Percentiles rank a stretch among this genome's conserved stretches.
phyloP scores from a whole-genome alignment of 2,888 invertebrate species.

The Petrophora chlorosata region DNA sequence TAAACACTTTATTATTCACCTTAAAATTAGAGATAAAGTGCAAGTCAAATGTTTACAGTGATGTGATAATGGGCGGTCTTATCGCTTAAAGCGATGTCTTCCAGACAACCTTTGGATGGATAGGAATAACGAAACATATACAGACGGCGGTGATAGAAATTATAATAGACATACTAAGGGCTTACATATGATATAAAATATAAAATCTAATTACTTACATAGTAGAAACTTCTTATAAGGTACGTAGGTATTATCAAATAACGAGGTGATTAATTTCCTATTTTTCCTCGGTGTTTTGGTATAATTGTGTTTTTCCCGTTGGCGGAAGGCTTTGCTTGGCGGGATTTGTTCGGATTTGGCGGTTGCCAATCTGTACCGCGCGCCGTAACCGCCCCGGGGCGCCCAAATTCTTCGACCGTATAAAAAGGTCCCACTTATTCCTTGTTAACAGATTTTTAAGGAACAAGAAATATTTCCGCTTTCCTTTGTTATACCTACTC shows the following conservation, averaged over 20 bases:
- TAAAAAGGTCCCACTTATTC: conserved; percentile 66
- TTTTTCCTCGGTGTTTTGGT: conserved; percentile 55
- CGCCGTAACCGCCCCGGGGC: conserved; percentile 63
- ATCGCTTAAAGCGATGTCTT: no score
- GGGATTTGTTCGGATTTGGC: conserved; percentile 75
- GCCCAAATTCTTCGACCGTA: conserved; percentile 65
- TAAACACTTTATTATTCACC: no score
- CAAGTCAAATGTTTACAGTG: no score
- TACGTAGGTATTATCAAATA: conserved; percentile 20
- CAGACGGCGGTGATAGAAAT: no score
- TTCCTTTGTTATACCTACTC: conserved; percentile 39
- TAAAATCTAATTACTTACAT: no score
- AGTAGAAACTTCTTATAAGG: no score
- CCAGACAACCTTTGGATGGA: no score
- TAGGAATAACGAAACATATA: no score
- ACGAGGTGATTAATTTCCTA: conserved; percentile 40
- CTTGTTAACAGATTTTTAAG: conserved; percentile 69
- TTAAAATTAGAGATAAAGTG: no score
- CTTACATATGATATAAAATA: not conserved
- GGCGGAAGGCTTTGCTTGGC: conserved; percentile 52
- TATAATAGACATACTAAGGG: not conserved
- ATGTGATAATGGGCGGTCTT: no score
- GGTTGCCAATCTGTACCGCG: conserved; percentile 70
- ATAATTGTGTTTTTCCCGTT: conserved; percentile 61
- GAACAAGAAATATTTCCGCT: conserved; percentile 46